A percentile compares a stretch with the other conserved stretches of the same genome.
phyloP scores from a whole-genome alignment of 2,113 vertebrate genomes.

The Rhinichthys klamathensis region DNA sequence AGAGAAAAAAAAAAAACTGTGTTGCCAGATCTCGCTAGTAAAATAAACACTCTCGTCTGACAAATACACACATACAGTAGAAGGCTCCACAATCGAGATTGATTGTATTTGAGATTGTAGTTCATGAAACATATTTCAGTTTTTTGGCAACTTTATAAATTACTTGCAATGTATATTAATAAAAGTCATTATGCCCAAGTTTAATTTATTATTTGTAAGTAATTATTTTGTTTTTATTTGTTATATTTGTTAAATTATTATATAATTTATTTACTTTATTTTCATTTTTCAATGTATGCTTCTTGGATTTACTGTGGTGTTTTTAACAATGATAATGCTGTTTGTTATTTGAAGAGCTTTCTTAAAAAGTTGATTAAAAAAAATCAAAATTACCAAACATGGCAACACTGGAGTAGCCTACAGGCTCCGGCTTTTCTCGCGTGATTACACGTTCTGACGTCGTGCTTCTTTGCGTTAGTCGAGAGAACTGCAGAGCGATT shows the following conservation, averaged over 20 bases:
- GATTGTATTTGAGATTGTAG: no score
- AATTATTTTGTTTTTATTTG: background rate
- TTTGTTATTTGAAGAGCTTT: background rate
- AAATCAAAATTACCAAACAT: background rate
- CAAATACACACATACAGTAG: background rate
- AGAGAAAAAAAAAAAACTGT: background rate
- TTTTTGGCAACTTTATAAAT: background rate
- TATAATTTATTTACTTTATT: background rate
- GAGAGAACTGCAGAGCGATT: slow-evolving; percentile 25
- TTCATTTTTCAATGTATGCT: background rate
- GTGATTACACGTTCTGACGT: slow-evolving; percentile 22
- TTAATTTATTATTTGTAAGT: background rate
- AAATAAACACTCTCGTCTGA: background rate
- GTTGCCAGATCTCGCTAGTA: background rate
- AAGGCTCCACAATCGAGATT: background rate
- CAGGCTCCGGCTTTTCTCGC: slow-evolving; percentile 1
- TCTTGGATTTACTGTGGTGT: background rate
- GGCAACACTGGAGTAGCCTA: background rate
- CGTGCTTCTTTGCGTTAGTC: slow-evolving; percentile 14
- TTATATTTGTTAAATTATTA: background rate
- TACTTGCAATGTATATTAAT: background rate
- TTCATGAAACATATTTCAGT: no score
- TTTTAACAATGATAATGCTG: background rate
- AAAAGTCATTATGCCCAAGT: background rate
- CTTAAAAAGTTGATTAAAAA: background rate